Evolutionary conservation across 2,888 invertebrate genomes (phyloP), one percentile per base, ranked within the genome.

Genomic region (Mechanitis mazaeus): DNA sequence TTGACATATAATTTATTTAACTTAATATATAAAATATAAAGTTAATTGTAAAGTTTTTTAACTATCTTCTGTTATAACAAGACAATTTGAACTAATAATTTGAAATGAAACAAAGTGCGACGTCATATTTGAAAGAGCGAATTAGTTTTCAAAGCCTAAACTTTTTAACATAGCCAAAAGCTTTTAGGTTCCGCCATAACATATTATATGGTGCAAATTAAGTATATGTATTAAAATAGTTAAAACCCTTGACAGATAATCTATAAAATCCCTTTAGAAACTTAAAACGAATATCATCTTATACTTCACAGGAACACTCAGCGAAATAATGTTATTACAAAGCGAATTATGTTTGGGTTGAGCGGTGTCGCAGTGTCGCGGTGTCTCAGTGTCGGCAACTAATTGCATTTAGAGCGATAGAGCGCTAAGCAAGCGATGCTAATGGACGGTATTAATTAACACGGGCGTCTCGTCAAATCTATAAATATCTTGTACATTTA

Each of bases 361-460:
- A 73, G 76, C 77, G 77, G 74, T 76, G 72, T 77, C 73, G 76
- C 77, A 76, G 80, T 83, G 83, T 85, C 81, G 81, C 78, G 79
- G 84, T 79, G 82, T 83, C 77, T 78, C 76, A 75, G 73, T 78
- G 76, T 78, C 78, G 56, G 58, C 58, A 81, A 81, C 83, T 87
- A 87, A 87, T 86, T 87, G 85, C 85, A 83, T 87, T 87, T 84
- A 81, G 76, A 79, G 78, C 83, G 81, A 83, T 84, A 81, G 84
- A 85, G 82, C 79, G 78, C 77, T 75, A 75, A 74, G 83, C 84
- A 81, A 84, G 85, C 83, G 87, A 80, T 81, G 84, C 85, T 87
- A 88, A 88, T 88, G 87, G 88, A 86, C 83, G 83, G 81, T 85
- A 85, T 86, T 88, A 85, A 88, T 88, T 88, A 88, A 85, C 83